Percentiles rank a stretch among this genome's conserved stretches.
phyloP scores from a whole-genome alignment of 2,888 invertebrate genomes.

The Drosophila borborema region DNA sequence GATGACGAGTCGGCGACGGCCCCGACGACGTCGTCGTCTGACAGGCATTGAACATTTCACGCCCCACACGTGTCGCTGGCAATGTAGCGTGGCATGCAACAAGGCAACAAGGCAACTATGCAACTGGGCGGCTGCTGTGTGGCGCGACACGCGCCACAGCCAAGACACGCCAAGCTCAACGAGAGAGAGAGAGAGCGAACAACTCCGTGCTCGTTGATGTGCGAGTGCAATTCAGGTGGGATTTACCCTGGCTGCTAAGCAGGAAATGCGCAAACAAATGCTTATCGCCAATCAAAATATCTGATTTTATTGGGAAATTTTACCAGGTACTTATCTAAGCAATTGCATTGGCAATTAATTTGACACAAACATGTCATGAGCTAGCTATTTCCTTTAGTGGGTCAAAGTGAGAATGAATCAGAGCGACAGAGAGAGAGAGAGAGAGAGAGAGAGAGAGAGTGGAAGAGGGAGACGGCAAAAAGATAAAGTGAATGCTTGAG shows the following conservation, averaged over 20 bases:
- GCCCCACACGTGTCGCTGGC: constrained; percentile 69
- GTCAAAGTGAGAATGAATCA: constrained; percentile 42
- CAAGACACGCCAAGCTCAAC: constrained; percentile 6
- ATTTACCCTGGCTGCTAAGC: not conserved
- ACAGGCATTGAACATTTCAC: constrained; percentile 48
- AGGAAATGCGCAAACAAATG: constrained; percentile 34
- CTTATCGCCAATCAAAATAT: constrained; percentile 47
- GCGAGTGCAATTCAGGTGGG: constrained; percentile 18
- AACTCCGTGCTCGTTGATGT: too few species aligned
- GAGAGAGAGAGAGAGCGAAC: too few species aligned
- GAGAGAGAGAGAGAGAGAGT: too few species aligned
- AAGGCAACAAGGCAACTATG: not conserved
- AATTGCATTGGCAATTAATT: constrained; percentile 22
- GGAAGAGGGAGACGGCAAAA: not conserved
- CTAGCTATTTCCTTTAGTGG: constrained; percentile 62
- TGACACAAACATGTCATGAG: constrained; percentile 30
- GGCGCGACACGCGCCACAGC: constrained; percentile 32
- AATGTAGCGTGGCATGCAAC: constrained; percentile 53
- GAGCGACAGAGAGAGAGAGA: not conserved
- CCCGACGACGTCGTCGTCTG: constrained; percentile 11
- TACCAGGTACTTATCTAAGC: constrained; percentile 13
- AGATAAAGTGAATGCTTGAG: not conserved
- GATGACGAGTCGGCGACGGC: constrained; percentile 22
- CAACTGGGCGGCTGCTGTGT: constrained; percentile 13
- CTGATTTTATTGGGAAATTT: not conserved